Evolutionary conservation across 2,113 vertebrate genomes (phyloP), one percentile per base, ranked within the genome.

Genomic region (Noctilio leporinus): DNA sequence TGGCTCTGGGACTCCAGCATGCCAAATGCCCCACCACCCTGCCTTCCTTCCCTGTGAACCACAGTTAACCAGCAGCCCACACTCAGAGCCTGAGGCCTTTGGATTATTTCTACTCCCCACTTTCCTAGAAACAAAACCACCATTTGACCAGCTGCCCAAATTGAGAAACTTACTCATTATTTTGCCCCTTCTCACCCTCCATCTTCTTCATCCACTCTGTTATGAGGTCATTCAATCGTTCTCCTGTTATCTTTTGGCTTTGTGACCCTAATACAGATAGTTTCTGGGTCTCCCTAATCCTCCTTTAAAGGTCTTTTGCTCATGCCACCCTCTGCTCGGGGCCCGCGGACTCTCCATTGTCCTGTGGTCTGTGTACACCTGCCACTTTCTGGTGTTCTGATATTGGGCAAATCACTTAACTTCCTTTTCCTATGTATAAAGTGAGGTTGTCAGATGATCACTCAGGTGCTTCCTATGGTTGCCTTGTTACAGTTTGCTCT

Each of bases 291-390:
- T 62, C 35, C 15, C 35, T 73, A 45, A 47, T 62, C 12, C 49
- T 75, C 49, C 40, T 17, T 53, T 55, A 12, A 70, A 55, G 51
- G 24, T 30, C 47, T 24, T 43, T 70, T 47, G 67, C 86, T 89
- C 53, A 40, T 4, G 11, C 40, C 3, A 5, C 5, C 28, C 17
- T 59, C 35, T 85, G n/a, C 30, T 47, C 10, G 10, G 16, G 57
- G 75, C 49, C 57, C 17, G n/a, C 65, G 24, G 40, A 26, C 33
- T 76, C 19, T 35, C 15, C 19, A 2, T 28, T 81, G 57, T 12
- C n/a, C 47, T n/a, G 2, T 0, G 1, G 22, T 38, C 12, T 5
- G 15, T 14, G 38, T 49, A 26, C 12, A 33, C 24, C 20, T 10
- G 45, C n/a, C 20, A 4, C 43, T 55, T n/a, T 40, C 33, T 33